Base-by-base conservation (phyloP, 2,797 vertebrate species). In the Siniperca scherzeri region DNA sequence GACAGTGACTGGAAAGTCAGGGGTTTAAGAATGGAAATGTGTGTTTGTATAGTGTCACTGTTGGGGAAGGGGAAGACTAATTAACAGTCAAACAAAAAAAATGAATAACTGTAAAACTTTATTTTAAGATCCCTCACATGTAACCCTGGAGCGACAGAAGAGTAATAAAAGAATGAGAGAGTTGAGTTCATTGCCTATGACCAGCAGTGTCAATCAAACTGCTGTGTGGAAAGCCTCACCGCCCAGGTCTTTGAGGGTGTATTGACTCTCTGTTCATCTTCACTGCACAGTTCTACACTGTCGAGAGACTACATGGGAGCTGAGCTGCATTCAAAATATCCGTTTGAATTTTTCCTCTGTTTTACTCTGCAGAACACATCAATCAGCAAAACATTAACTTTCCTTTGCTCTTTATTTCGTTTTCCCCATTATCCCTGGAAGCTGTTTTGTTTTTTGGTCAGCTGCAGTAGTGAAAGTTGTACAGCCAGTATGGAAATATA, bases 171-270 rank as follows among this genome's bases (percentile, higher is more conserved):
- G 2, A 21, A 12, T 3, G 25, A 36, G 27, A 53, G 38, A 85
- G 77, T 74, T n/a, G 83, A 87, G 89, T 88, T 91, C 84, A 92
- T 87, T 77, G 89, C 57, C 78, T 72, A 50, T 81, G 91, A 93
- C 74, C 77, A 88, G 90, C 83, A 59, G 69, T 90, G 92, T 93
- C 91, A 91, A 84, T 94, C 93, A 94, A 91, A 91, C 78, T 4
- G 57, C 75, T 59, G 87, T 70, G 87, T 88, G 91, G 83, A 89
- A 89, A 90, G 64, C 36, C 42, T 81, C 53, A 53, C 70, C 89
- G 85, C 88, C 85, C 89, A 90, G 70, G 70, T 90, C 90, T 93
- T 91, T 91, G 85, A 90, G 85, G 72, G 40, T 8, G 4, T 80
- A 85, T 52, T 69, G 87, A 89, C 82, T 82, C 66, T 33, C 83